Evolutionary conservation across 2,113 vertebrate genomes (phyloP), one percentile per base, ranked within the genome.

Genomic region (Hassar affinis): DNA sequence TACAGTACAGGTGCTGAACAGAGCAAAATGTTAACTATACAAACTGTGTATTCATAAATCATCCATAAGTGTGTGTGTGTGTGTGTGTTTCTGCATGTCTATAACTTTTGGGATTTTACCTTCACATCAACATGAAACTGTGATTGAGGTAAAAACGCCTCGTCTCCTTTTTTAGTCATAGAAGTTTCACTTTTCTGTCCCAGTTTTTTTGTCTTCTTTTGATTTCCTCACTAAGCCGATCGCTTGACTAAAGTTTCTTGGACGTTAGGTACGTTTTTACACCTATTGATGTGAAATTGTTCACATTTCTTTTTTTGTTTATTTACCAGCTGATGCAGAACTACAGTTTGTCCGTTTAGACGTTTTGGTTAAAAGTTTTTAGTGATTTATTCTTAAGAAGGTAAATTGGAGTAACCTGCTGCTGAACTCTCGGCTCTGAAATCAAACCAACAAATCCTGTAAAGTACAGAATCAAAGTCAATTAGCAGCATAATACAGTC

Each of bases 81-180:
- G 42, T 81, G 59, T 79, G 38, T 77, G 78, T 84, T 47, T 52
- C 2, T 85, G 81, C 62, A 56, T 66, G 81, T 77, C 45, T 86
- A 33, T 71, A 47, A 52, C 35, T 52, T 57, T 81, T 78, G 27
- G n/a, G 49, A 68, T 75, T 45, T 71, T 14, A 62, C 54, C 45
- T 33, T 74, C 86, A 82, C 75, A 18, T 5, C 10, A 79, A 35
- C 45, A 76, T 69, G 61, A 61, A 82, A 80, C 76, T 85, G 82
- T 81, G 79, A 84, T 45, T 49, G 56, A 38, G 47, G 30, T 75
- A 57, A 66, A 85, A 82, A 57, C 52, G 3, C n/a, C 9, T 79
- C 62, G 69, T 66, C 9, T 78, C 10, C 38, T 61, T 84, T 75
- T 85, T 35, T 77, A 38, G 49, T 79, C 69, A 49, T 45, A 82